Base-by-base conservation (phyloP, 2,797 vertebrate species). In the Coendou prehensilis region DNA sequence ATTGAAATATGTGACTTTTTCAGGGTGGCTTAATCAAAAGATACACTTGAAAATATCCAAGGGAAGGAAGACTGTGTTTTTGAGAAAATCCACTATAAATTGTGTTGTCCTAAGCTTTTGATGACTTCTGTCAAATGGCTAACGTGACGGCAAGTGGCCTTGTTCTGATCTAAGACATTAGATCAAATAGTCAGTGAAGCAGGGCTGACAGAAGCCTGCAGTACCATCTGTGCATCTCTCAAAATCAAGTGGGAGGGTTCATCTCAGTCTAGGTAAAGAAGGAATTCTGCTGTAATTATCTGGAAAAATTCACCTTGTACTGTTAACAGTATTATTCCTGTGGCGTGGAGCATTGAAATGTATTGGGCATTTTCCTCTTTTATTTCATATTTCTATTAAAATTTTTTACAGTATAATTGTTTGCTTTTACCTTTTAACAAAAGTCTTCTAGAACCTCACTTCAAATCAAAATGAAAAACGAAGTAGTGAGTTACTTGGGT, bases 81-180 rank as follows among this genome's bases (percentile, higher is more conserved):
- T 80, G 33, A 79, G 69, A 87, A 76, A 87, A 89, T 67, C 5
- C 20, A 50, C 69, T 15, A 63, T 80, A 64, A 84, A 23, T 75
- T 80, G 50, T 76, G 17, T 80, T 93, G 73, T 59, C 86, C 67
- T 93, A 93, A 75, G 61, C n/a, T 52, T 87, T 81, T 83, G 92
- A 78, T 82, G 52, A 69, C 37, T 79, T 5, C 28, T 28, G 33
- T 82, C 76, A 28, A 37, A 9, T 52, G 52, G 63, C 76, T 63
- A 89, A 75, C 71, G 33, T n/a, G 28, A 84, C 54, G 22, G 37
- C 63, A 75, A 71, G 9, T 75, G 56, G 13, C 63, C n/a, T 87
- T 84, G 94, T 61, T 47, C 76, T 92, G 85, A 57, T 47, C 13
- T 54, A 54, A 67, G 45, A 37, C 18, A 22, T 94, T 91, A 23